Conservation (phyloP, 2,113 vertebrate genomes). For the Tenrec ecaudatus region DNA sequence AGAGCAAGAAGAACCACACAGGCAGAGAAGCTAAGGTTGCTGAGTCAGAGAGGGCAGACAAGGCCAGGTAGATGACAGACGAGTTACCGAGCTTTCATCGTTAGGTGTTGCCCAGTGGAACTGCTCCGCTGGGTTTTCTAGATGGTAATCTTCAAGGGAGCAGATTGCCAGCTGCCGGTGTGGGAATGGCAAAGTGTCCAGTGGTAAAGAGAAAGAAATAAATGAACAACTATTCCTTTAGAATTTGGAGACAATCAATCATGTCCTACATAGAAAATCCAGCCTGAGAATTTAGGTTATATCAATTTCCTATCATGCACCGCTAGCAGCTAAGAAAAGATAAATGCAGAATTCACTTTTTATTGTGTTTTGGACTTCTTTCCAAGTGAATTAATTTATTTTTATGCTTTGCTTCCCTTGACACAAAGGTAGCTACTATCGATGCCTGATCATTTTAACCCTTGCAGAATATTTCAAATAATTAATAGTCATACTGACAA, state of each 20-base stretch:
- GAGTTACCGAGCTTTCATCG: not conserved
- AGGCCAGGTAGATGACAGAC: not conserved
- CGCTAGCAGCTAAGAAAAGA: constrained; percentile 12
- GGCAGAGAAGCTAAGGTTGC: not conserved
- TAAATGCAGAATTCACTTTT: constrained; percentile 59
- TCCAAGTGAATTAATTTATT: constrained; percentile 51
- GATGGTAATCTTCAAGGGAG: not conserved
- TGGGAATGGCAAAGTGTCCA: no score
- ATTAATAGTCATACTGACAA: constrained; percentile 24
- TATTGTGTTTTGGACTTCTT: constrained; percentile 12
- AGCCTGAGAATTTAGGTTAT: constrained; percentile 36
- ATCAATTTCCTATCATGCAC: constrained; percentile 39
- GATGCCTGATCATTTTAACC: constrained; percentile 18
- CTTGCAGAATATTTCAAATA: constrained; percentile 39
- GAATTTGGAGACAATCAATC: not conserved
- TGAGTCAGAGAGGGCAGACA: not conserved
- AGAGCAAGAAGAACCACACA: constrained; percentile 32
- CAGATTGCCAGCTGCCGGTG: not conserved
- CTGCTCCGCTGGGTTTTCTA: not conserved
- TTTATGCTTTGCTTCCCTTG: constrained; percentile 43
- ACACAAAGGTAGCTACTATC: constrained; percentile 10
- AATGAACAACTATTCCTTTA: not conserved
- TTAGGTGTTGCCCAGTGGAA: not conserved
- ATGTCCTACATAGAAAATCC: constrained; percentile 35
- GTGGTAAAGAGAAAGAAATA: not conserved